phyloP scores from a whole-genome alignment of 2,888 invertebrate genomes.

The Hedychridium roseum region DNA sequence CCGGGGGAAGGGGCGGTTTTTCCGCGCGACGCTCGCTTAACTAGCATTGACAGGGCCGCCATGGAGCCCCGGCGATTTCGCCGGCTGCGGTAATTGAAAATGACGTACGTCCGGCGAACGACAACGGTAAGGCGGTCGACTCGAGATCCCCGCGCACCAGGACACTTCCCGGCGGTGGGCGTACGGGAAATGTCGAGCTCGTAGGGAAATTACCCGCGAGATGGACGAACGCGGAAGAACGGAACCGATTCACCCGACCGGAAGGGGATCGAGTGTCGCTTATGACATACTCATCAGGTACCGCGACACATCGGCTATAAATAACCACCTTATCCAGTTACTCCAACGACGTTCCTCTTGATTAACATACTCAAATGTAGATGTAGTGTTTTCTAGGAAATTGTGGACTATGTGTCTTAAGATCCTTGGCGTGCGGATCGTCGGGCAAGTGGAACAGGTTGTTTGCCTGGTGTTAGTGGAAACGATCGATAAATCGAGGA shows the following conservation, averaged over 20 bases:
- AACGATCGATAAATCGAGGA: constrained; percentile 41
- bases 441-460: constrained; percentile 48
- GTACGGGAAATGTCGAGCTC: constrained; percentile 27
- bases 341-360: no score
- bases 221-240: not conserved
- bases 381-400: no score
- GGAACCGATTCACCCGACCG: no score
- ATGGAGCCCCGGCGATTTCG: constrained; percentile 24
- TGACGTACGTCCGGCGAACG: constrained; percentile 38
- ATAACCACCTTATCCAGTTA: no score
- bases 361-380: no score
- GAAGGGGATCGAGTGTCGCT: no score
- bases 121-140: constrained; percentile 25
- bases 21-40: no score
- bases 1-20: not conserved
- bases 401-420: no score
- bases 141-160: constrained; percentile 37
- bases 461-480: constrained; percentile 42
- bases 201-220: constrained; percentile 21
- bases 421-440: no score
- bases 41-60: constrained; percentile 22
- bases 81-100: constrained; percentile 46
- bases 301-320: no score
- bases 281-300: no score
- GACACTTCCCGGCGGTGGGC: constrained; percentile 33